Conservation (phyloP, 2,888 invertebrate genomes). For the Rhingia rostrata region DNA sequence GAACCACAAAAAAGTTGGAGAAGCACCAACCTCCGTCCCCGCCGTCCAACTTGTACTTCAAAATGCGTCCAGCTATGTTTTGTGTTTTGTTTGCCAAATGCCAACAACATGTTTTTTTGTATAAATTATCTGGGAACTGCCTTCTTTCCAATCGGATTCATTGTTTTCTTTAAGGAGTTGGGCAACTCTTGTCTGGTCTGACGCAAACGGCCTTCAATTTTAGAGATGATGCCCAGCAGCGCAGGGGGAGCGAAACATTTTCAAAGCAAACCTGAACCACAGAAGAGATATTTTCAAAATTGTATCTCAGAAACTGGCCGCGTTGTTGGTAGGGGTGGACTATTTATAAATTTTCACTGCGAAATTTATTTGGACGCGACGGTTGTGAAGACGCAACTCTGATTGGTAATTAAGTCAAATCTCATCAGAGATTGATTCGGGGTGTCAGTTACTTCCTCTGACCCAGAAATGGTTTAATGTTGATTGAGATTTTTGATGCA, state of each 20-base stretch:
- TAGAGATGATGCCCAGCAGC: neutral
- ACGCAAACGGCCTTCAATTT: constrained; percentile 34
- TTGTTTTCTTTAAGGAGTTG: constrained; percentile 15
- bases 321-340: neutral
- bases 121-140: constrained; percentile 27
- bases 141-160: constrained; percentile 12
- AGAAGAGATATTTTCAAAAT: constrained; percentile 13
- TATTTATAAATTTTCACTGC: constrained; percentile 25
- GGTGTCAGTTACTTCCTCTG: constrained; percentile 30
- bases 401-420: constrained; percentile 66
- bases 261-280: constrained; percentile 2
- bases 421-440: constrained; percentile 46
- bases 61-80: constrained; percentile 11
- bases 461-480: constrained; percentile 24
- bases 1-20: constrained; percentile 23
- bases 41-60: neutral
- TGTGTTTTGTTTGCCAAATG: constrained; percentile 43
- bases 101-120: constrained; percentile 17
- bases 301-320: constrained; percentile 4
- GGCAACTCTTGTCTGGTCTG: constrained; percentile 25
- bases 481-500: constrained; percentile 44
- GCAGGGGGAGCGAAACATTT: constrained; percentile 1
- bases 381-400: constrained; percentile 28
- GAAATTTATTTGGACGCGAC: constrained; percentile 18
- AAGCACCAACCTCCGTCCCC: neutral